phyloP scores from a whole-genome alignment of 2,113 vertebrate genomes.

The Erpornis zantholeuca region DNA sequence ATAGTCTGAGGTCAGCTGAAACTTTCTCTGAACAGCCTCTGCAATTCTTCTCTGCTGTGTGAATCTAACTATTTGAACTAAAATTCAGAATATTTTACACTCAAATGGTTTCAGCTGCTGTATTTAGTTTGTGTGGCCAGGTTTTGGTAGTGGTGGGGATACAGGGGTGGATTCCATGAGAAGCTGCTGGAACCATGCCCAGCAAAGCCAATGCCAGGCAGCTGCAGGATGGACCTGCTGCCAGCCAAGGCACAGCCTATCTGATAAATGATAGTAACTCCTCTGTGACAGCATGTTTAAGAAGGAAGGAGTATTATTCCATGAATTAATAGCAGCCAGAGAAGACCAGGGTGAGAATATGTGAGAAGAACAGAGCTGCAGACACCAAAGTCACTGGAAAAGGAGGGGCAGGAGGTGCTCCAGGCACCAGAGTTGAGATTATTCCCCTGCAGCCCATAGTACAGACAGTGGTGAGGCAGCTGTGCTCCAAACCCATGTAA shows the following conservation, averaged over 20 bases:
- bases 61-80: neutral
- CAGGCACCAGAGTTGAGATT: neutral
- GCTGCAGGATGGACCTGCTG: rapidly evolving
- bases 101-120: neutral
- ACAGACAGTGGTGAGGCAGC: neutral
- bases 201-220: neutral
- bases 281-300: neutral
- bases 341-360: neutral
- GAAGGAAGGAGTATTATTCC: neutral
- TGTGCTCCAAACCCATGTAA: too few relatives aligned
- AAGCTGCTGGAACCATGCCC: neutral
- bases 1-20: neutral
- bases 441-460: neutral
- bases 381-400: neutral
- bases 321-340: neutral
- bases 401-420: neutral
- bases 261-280: neutral
- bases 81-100: neutral
- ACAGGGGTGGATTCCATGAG: neutral
- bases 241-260: neutral
- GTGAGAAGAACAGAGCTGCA: neutral
- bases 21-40: neutral
- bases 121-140: neutral
- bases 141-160: neutral
- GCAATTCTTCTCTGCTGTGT: neutral